Percentiles rank a stretch among this genome's conserved stretches.
Conservation (phyloP, 2,797 vertebrate genomes). For the Xiphophorus birchmanni region DNA sequence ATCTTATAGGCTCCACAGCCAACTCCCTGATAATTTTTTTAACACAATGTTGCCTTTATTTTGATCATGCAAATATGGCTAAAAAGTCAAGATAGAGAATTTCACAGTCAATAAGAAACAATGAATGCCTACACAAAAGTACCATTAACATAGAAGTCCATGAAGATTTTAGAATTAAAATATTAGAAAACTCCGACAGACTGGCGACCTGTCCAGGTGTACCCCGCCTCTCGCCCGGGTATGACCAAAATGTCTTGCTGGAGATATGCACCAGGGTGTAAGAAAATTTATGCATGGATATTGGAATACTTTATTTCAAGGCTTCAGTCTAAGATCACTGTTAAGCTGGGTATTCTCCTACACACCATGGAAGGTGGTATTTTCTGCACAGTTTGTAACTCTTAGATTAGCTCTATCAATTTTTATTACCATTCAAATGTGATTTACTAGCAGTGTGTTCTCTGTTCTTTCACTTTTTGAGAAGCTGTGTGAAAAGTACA, state of each 20-base stretch:
- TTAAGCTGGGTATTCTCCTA: not conserved
- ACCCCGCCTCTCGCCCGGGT: too few species aligned
- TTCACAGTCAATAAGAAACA: not conserved
- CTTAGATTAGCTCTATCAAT: constrained; percentile 8
- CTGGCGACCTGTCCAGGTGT: too few species aligned
- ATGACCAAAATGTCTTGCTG: too few species aligned
- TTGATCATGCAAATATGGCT: not conserved
- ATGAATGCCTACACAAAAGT: not conserved
- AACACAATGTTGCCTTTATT: not conserved
- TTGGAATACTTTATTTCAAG: not conserved
- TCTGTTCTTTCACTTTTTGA: not conserved
- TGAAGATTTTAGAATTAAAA: not conserved
- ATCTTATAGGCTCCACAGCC: not conserved
- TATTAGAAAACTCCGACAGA: not conserved
- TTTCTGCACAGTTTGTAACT: not conserved
- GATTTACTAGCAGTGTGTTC: not conserved
- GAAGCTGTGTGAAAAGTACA: constrained; percentile 9
- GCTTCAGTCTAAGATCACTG: not conserved
- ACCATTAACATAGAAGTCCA: not conserved
- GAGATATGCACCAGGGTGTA: too few species aligned
- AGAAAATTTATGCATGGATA: too few species aligned
- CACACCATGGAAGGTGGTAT: not conserved
- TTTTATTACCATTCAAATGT: constrained; percentile 12
- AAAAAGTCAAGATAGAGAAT: not conserved
- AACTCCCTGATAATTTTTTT: not conserved